Evolutionary conservation across 1,140 invertebrate species (phyloP).

Genomic region (Chironomus striatipennis): DNA sequence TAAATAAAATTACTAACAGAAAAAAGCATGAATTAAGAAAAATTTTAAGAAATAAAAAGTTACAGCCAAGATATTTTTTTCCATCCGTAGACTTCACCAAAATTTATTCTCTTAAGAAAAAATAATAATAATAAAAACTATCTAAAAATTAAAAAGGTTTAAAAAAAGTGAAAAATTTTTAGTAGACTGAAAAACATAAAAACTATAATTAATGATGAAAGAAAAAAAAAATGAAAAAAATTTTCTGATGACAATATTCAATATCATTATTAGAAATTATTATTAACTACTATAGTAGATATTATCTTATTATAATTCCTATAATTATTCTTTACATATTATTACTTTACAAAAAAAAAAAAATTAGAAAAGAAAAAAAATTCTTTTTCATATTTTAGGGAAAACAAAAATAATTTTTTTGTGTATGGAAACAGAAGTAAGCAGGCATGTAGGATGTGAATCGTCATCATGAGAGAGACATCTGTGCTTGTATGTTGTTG

Average conservation of each 20-base stretch:
- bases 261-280: constrained; percentile 15
- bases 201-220: too few species aligned
- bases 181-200: background rate
- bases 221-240: background rate
- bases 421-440: too few species aligned
- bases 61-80: too few species aligned
- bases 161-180: background rate
- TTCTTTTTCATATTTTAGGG: too few species aligned
- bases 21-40: too few species aligned
- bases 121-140: too few species aligned
- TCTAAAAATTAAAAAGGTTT: too few species aligned
- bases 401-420: too few species aligned
- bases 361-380: background rate
- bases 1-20: too few species aligned
- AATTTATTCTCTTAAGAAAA: too few species aligned
- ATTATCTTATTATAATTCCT: background rate
- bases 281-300: background rate
- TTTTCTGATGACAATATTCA: constrained; percentile 8
- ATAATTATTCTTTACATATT: background rate
- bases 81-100: too few species aligned
- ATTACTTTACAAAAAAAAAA: background rate
- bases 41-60: too few species aligned
- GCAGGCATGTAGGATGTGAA: background rate
- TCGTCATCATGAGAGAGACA: background rate
- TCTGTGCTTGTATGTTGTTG: constrained; percentile 2